These are phyloP conservation scores for Pomatostomus ruficeps DNA, from an alignment of 2,113 vertebrate species.

Conservation along the genomic window DNA sequence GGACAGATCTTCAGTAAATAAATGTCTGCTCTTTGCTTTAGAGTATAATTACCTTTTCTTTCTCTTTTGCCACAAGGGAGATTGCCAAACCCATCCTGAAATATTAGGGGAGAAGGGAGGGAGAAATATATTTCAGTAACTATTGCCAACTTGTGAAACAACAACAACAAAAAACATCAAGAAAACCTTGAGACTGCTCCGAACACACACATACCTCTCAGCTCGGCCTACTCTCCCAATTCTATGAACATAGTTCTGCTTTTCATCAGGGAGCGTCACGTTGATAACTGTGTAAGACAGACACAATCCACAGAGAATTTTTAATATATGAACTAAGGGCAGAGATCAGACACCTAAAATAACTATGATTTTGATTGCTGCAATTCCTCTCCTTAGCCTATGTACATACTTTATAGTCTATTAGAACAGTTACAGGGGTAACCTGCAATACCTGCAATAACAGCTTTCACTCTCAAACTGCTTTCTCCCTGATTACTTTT, in stretches of 20 bases:
- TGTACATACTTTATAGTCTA: neutral
- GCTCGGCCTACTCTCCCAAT: conserved; percentile 96
- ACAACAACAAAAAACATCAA: neutral
- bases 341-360: neutral
- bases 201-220: conserved; percentile 78
- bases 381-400: neutral
- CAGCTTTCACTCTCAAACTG: neutral
- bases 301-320: neutral
- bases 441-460: neutral
- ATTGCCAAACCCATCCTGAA: conserved; percentile 96
- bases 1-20: neutral
- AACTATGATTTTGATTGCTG: neutral
- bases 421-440: neutral
- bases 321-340: neutral
- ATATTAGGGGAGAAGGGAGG: neutral
- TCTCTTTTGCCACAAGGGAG: conserved; percentile 94
- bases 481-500: neutral
- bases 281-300: conserved; percentile 86
- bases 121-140: neutral
- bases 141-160: neutral
- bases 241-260: conserved; percentile 97
- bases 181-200: neutral
- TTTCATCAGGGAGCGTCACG: conserved; percentile 96
- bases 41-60: conserved; percentile 86
- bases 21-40: neutral